phyloP scores from a whole-genome alignment of 2,113 vertebrate species.

The Antigone vipio region DNA sequence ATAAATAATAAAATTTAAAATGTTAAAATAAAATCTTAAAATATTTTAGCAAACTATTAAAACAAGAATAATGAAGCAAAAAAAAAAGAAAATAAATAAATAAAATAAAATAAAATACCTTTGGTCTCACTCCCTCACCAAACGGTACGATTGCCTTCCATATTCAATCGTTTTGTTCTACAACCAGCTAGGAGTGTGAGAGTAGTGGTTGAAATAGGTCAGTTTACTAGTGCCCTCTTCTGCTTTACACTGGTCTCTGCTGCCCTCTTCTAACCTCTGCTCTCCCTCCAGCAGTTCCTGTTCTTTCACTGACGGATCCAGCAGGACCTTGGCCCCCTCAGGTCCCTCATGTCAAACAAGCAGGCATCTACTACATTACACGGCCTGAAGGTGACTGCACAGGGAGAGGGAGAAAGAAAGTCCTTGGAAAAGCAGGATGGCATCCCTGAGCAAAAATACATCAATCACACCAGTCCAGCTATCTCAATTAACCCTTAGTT shows the following conservation, averaged over 20 bases:
- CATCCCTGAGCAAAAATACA: constrained; percentile 78
- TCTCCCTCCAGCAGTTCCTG: constrained; percentile 50
- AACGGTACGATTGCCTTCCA: background rate
- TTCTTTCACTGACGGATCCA: constrained; percentile 40
- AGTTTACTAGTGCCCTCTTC: constrained; percentile 77
- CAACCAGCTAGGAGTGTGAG: background rate
- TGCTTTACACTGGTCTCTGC: constrained; percentile 72
- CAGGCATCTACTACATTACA: constrained; percentile 61
- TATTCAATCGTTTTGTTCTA: constrained; percentile 1
- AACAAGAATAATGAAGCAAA: background rate
- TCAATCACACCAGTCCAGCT: constrained; percentile 76
- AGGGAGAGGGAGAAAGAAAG: constrained; percentile 20
- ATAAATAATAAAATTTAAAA: background rate
- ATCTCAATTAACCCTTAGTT: constrained; percentile 88
- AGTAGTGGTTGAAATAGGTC: constrained; percentile 65
- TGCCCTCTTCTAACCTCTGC: constrained; percentile 73
- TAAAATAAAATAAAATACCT: background rate
- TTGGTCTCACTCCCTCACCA: background rate
- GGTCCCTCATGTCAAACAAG: constrained; percentile 68
- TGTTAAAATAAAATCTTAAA: background rate
- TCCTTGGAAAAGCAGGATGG: constrained; percentile 72
- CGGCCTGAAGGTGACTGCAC: constrained; percentile 58
- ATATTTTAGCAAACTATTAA: background rate
- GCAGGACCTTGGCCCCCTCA: constrained; percentile 58
- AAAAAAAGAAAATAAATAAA: too few relatives aligned